phyloP scores from a whole-genome alignment of 2,797 vertebrate species.

The Poecile montanus region DNA sequence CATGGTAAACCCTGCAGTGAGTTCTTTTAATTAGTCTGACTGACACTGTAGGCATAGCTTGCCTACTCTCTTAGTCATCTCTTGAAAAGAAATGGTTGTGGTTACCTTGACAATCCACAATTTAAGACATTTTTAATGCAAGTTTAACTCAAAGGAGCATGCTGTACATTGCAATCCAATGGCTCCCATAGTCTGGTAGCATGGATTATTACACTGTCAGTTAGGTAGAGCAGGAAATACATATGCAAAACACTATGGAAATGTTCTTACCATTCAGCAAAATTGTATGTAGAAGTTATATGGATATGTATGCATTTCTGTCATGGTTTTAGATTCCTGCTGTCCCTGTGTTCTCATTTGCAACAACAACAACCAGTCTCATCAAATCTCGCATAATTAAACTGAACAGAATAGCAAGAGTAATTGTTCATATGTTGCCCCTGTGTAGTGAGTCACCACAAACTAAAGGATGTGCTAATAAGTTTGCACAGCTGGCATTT shows the following conservation, averaged over 20 bases:
- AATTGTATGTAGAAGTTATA: background rate
- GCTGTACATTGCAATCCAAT: background rate
- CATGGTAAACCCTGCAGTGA: background rate
- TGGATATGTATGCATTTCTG: background rate
- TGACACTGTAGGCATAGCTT: conserved; percentile 6
- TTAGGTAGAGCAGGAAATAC: background rate
- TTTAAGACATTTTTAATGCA: background rate
- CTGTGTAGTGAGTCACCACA: conserved; percentile 51
- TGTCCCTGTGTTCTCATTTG: background rate
- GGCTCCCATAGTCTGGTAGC: background rate
- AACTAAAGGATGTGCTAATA: conserved; percentile 42
- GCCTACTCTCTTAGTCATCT: background rate
- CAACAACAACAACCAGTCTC: background rate
- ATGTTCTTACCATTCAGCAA: background rate
- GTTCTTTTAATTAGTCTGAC: conserved; percentile 6
- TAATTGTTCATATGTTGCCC: conserved; percentile 1
- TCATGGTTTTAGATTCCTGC: background rate
- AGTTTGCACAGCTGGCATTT: conserved; percentile 50
- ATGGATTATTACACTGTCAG: background rate
- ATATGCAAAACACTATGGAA: background rate
- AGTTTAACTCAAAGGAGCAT: background rate
- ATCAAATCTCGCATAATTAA: conserved; percentile 43
- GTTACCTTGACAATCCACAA: conserved; percentile 24
- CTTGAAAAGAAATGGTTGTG: background rate
- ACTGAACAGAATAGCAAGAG: conserved; percentile 14